Base-by-base conservation (phyloP, 2,888 invertebrate genomes). In the Agonopterix heracliana region DNA sequence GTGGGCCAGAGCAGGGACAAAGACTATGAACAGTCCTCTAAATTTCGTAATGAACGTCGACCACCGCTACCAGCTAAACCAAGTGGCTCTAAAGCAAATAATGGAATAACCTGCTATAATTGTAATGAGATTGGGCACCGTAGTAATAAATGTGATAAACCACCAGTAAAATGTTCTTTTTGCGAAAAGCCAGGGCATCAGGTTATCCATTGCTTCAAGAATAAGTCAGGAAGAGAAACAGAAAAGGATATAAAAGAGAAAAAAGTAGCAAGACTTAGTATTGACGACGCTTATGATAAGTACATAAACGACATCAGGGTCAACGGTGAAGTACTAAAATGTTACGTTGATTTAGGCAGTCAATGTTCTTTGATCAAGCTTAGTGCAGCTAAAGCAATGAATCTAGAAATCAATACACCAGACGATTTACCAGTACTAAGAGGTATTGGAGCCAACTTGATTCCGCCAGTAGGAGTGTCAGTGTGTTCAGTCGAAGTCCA, bases 91-190 rank as follows among this genome's bases (percentile, higher is more conserved):
- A 14, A 14, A 14, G 14, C 14, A 14, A 14, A 14, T 14, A 14
- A 14, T 14, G 14, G 14, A 14, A 14, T 14, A 14, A 14, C 14
- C 14, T 45, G 49, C 14, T 50, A 44, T 48, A 53, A 53, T 41
- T 53, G 52, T 34, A 44, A 44, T 1, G 41, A 38, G 12, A 46
- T 45, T 36, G 52, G 52, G 9, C 52, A 53, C 38, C 45, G 47
- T 9, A 46, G 45, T 41, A 50, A 46, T 44, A 14, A 14, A 10
- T 51, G 48, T 34, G 13, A 43, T 1, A 48, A 48, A 46, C 51
- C 51, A 5, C 2, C 40, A 26, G 34, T 17, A 38, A 48, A 48
- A 44, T 48, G 48, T 38, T 36, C 10, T 17, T 10, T 35, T 35
- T 48, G 44, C 17, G 4, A 48, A 9, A 36, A 36, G n/a, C 40